Conservation (phyloP, 2,797 vertebrate genomes). For the Corythornis leucogaster region DNA sequence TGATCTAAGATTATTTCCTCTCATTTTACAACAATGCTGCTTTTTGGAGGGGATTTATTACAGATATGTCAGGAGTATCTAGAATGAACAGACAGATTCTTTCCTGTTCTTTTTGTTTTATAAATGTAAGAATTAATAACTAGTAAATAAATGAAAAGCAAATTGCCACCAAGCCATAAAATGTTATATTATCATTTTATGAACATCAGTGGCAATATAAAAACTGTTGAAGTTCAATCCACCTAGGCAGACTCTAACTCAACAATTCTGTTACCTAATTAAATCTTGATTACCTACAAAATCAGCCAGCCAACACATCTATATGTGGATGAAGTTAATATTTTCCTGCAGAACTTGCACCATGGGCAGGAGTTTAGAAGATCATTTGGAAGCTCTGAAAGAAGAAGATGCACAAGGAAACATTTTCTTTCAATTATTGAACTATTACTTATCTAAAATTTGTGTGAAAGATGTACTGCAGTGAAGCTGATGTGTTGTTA, state of each 20-base stretch:
- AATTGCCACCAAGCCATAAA: constrained; percentile 31
- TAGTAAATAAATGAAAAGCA: not conserved
- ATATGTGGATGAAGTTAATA: not conserved
- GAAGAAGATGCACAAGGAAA: not conserved
- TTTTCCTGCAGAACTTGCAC: not conserved
- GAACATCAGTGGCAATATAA: not conserved
- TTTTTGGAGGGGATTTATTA: not conserved
- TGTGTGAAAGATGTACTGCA: not conserved
- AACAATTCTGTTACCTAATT: constrained; percentile 5
- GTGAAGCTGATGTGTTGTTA: not conserved
- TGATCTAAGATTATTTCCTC: not conserved
- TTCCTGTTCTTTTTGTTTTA: not conserved
- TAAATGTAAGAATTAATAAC: constrained; percentile 10
- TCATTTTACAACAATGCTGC: not conserved
- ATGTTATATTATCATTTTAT: not conserved
- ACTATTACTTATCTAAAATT: not conserved
- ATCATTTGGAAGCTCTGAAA: not conserved
- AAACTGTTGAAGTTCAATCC: not conserved
- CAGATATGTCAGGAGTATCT: not conserved
- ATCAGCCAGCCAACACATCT: not conserved
- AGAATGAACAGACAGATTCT: not conserved
- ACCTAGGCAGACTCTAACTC: not conserved
- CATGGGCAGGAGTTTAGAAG: not conserved
- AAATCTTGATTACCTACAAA: constrained; percentile 1
- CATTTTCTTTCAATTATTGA: not conserved